A percentile compares a stretch with the other conserved stretches of the same genome.
phyloP scores from a whole-genome alignment of 1,140 invertebrate species.

The Chymomyza costata region DNA sequence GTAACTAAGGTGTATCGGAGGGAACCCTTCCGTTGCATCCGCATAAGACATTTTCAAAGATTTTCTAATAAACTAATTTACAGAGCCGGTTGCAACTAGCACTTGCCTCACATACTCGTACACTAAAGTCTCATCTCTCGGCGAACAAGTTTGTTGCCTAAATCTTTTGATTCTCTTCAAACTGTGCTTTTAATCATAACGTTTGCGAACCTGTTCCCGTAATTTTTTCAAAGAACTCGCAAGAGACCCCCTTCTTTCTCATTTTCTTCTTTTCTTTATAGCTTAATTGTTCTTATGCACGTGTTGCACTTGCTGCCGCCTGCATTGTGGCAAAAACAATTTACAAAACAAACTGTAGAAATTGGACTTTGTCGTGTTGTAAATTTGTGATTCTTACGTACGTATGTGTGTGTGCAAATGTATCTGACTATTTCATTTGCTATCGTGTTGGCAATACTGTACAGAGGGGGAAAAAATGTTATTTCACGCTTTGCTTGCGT shows the following conservation, averaged over 20 bases:
- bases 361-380: slow-evolving; percentile 48
- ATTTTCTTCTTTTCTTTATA: neutral
- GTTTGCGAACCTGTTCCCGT: no score
- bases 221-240: no score
- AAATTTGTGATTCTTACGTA: slow-evolving; percentile 24
- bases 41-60: no score
- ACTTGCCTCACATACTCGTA: no score
- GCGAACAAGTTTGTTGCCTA: slow-evolving; percentile 62
- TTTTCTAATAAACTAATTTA: no score
- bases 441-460: slow-evolving; percentile 5
- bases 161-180: slow-evolving; percentile 57
- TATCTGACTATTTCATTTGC: slow-evolving; percentile 1
- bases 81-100: no score
- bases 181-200: no score
- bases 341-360: slow-evolving; percentile 71
- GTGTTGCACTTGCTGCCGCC: neutral
- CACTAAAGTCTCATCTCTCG: no score
- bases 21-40: no score
- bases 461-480: slow-evolving; percentile 58
- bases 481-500: slow-evolving; percentile 60
- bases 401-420: neutral
- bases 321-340: slow-evolving; percentile 35
- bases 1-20: no score
- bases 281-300: neutral
- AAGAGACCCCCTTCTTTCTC: neutral